Conservation (phyloP, 1,140 invertebrate genomes). For the Oedothorax gibbosus region DNA sequence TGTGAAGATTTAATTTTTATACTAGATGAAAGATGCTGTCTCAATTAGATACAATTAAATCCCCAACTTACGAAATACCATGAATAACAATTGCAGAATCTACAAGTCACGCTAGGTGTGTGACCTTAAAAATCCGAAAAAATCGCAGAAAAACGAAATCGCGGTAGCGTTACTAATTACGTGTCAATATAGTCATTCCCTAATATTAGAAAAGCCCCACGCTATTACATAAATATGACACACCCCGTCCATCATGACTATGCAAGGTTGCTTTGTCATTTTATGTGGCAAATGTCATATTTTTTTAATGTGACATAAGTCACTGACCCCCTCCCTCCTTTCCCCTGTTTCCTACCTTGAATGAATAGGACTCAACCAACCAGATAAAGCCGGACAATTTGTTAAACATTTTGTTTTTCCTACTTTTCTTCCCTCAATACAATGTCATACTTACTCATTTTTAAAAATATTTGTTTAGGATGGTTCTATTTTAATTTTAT, state of each 20-base stretch:
- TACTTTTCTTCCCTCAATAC: not conserved
- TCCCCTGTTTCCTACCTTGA: not conserved
- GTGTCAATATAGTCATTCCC: not conserved
- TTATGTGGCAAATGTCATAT: constrained; percentile 26
- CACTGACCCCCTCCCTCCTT: constrained; percentile 27
- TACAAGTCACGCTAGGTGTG: too few species aligned
- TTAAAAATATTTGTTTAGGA: too few species aligned
- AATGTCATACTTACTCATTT: too few species aligned
- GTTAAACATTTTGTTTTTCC: constrained; percentile 6
- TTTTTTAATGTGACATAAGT: constrained; percentile 15
- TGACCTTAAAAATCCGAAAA: too few species aligned
- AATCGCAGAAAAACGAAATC: too few species aligned
- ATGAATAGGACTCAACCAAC: not conserved
- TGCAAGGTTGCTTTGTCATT: constrained; percentile 23
- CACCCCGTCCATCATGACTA: constrained; percentile 1
- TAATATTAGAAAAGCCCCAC: not conserved
- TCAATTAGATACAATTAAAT: too few species aligned
- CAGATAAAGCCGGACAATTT: constrained; percentile 32
- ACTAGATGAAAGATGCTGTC: too few species aligned
- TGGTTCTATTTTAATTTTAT: too few species aligned
- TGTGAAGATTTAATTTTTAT: too few species aligned
- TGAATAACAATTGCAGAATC: too few species aligned
- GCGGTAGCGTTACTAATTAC: too few species aligned
- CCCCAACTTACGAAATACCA: too few species aligned
- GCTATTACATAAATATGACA: not conserved